Base-by-base conservation (phyloP, 2,888 invertebrate genomes). In the Drosophila histrio region DNA sequence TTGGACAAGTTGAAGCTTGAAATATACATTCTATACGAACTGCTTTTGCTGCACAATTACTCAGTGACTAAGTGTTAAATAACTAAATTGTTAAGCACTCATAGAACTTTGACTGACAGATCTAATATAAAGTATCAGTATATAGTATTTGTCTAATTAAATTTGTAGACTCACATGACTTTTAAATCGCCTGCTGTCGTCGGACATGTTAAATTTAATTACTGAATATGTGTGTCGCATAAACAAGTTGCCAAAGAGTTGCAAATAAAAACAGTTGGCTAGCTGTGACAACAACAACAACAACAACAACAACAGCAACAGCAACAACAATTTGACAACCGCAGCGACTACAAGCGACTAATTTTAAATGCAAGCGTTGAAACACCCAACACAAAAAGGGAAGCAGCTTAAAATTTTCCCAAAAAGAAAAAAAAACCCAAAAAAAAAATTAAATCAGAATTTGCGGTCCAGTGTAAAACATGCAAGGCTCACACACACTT, bases 281-380 rank as follows among this genome's bases (percentile, higher is more conserved):
- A 60, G 32, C 26, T 59, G 53, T 41, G 50, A 61, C 58, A 61
- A 13, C 65, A 57, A 15, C 36, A 66, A 19, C 32, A 60, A 6
- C 63, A 68, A 7, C 64, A 66, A 13, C 60, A 77, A 11, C 53
- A 60, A 22, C 54, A 46, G 19, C 54, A 62, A 36, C 34, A 52
- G 49, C 59, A 80, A 57, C 52, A 74, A 71, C 71, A 83, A 59
- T 65, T 56, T 73, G 69, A 70, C 77, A 86, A 77, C 86, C 87
- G 62, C 82, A 86, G 68, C 80, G 72, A 69, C 66, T 82, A 82
- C 82, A 82, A 83, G 83, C 80, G 83, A 83, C 82, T 78, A 84
- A 83, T 87, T 84, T 84, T 59, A 49, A 84, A 84, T 81, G 79
- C 82, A 84, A 71, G 64, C 69, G 46, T 70, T 62, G 70, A 32